phyloP scores from a whole-genome alignment of 2,113 vertebrate species.

The Leucoraja erinaceus region DNA sequence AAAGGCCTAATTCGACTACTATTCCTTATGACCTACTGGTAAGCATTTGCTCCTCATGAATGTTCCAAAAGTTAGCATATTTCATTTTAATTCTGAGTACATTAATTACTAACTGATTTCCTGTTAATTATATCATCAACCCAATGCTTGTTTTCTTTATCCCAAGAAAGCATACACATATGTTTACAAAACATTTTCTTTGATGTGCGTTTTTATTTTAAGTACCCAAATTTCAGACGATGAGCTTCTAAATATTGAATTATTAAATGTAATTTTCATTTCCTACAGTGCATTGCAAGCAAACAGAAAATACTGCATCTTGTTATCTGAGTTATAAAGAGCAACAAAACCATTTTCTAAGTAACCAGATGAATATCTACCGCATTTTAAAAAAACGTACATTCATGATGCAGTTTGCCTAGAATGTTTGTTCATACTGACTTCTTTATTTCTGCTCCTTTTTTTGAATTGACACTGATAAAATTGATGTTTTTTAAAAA shows the following conservation, averaged over 20 bases:
- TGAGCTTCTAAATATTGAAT: background rate
- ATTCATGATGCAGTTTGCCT: background rate
- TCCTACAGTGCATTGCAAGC: background rate
- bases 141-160: background rate
- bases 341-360: background rate
- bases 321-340: background rate
- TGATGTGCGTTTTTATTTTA: background rate
- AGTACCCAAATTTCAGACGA: background rate
- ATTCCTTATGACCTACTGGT: too few species aligned
- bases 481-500: background rate
- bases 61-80: background rate
- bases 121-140: background rate
- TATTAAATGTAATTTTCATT: conserved; percentile 1
- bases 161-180: background rate
- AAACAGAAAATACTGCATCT: background rate
- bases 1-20: too few species aligned
- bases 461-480: background rate
- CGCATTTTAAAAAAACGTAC: background rate
- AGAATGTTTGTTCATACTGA: background rate
- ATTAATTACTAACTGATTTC: background rate
- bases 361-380: background rate
- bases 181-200: background rate
- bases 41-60: background rate
- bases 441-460: background rate
- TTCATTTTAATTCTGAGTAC: background rate